These are phyloP conservation scores for Microctenopoma stevenorrisi DNA, from an alignment of 2,797 vertebrate species.

Conservation along the genomic window DNA sequence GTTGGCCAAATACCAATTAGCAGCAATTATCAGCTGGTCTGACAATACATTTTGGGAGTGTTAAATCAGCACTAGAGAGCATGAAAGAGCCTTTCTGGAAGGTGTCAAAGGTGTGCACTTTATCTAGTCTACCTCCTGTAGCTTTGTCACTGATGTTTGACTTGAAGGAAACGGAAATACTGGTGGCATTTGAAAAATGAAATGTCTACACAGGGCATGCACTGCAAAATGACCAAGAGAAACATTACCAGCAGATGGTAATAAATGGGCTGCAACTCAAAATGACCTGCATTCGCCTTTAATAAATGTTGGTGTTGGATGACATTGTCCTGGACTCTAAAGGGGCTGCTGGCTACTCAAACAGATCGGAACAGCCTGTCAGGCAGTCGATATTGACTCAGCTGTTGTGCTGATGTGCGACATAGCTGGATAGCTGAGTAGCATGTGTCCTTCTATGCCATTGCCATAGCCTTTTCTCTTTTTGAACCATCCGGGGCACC, in stretches of 20 bases:
- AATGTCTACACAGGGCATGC: slow-evolving; percentile 42
- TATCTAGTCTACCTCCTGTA: slow-evolving; percentile 31
- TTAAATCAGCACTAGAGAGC: neutral
- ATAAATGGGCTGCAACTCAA: slow-evolving; percentile 58
- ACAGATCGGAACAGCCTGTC: slow-evolving; percentile 71
- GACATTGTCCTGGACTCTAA: slow-evolving; percentile 68
- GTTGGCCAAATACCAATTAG: slow-evolving; percentile 13
- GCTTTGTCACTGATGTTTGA: slow-evolving; percentile 49
- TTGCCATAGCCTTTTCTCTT: slow-evolving; percentile 16
- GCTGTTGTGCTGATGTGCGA: slow-evolving; percentile 76
- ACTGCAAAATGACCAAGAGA: slow-evolving; percentile 45
- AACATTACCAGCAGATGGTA: slow-evolving; percentile 40
- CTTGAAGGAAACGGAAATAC: slow-evolving; percentile 57
- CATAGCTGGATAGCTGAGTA: slow-evolving; percentile 58
- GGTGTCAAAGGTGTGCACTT: slow-evolving; percentile 30
- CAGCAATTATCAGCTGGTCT: slow-evolving; percentile 15
- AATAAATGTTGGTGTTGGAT: slow-evolving; percentile 63
- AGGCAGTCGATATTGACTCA: slow-evolving; percentile 84
- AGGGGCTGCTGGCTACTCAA: slow-evolving; percentile 64
- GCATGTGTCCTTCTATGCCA: slow-evolving; percentile 62
- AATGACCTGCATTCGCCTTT: slow-evolving; percentile 55
- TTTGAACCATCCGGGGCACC: slow-evolving; percentile 31
- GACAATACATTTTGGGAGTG: neutral
- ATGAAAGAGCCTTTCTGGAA: neutral
- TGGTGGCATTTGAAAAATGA: slow-evolving; percentile 61